phyloP scores from a whole-genome alignment of 2,797 vertebrate genomes.

The Hippoglossus hippoglossus region DNA sequence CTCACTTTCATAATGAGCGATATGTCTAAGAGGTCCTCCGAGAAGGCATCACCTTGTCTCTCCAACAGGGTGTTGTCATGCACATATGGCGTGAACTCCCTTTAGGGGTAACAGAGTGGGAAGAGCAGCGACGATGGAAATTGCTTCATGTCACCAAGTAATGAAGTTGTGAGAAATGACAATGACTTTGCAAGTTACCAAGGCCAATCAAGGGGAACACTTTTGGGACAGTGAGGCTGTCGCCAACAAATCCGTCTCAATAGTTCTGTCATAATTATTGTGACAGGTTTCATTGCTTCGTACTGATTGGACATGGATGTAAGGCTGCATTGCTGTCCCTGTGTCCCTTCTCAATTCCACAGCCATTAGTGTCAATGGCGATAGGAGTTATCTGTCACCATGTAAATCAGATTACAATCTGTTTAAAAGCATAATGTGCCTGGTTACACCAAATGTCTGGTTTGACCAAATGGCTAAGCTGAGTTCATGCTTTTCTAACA shows the following conservation, averaged over 20 bases:
- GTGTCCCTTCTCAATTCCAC: constrained; percentile 74
- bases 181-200: constrained; percentile 77
- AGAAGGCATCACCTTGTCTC: constrained; percentile 59
- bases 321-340: constrained; percentile 66
- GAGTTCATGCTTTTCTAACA: constrained; percentile 6
- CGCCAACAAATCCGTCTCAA: constrained; percentile 67
- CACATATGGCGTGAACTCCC: constrained; percentile 75
- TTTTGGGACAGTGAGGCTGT: constrained; percentile 59
- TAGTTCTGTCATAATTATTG: constrained; percentile 80
- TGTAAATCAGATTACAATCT: constrained; percentile 76
- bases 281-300: constrained; percentile 71
- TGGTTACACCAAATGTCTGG: not conserved
- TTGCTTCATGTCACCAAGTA: constrained; percentile 80
- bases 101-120: constrained; percentile 67
- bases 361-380: constrained; percentile 78
- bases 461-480: constrained; percentile 6
- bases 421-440: constrained; percentile 55
- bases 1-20: constrained; percentile 28
- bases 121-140: constrained; percentile 66
- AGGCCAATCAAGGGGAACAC: constrained; percentile 78
- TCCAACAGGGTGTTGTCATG: constrained; percentile 75
- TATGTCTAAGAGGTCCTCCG: constrained; percentile 34
- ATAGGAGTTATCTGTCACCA: constrained; percentile 70
- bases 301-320: constrained; percentile 78
- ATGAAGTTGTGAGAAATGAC: constrained; percentile 83